Evolutionary conservation across 2,888 invertebrate genomes (phyloP), one percentile per base, ranked within the genome.

Genomic region (Dilophus febrilis): DNA sequence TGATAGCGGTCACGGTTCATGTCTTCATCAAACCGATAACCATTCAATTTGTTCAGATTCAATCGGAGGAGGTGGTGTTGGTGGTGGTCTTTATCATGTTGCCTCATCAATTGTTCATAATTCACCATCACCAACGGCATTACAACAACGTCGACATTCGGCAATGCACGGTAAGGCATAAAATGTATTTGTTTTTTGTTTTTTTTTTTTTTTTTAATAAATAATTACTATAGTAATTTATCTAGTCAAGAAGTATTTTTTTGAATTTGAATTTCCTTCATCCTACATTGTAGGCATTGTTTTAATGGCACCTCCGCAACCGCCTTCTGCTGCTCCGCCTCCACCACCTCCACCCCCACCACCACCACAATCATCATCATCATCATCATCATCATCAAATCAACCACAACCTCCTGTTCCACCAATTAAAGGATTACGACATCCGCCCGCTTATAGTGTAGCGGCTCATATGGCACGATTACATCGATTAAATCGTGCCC

Each of bases 1-100:
- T 64, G 90, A 86, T 67, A 85, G 85, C 56, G 86, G 86, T 54
- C 85, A 85, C 66, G 83, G 84, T 53, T 83, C 83, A 42, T 79
- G 79, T 57, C n/a, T n/a, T n/a, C 64, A 70, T 51, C 74, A 71
- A 58, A 68, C 67, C 18, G 51, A 51, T 41, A 47, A 45, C 36
- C 48, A 50, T 44, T 48, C 48, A 35, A 52, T 48, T 46, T 50
- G 50, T 44, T 47, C 47, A 28, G 51, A 50, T 37, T 39, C 41
- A 42, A 44, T 37, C 17, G 30, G 30, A 30, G 8, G 8, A 6
- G 8, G 22, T 8, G 22, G 22, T 8, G 44, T 42, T 28, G 37
- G 45, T 42, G 50, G 46, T 44, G 50, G 50, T 42, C 42, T 51
- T 13, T 53, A 52, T 45, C 51, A 53, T 44, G 46, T 53, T 38